Evolutionary conservation across 2,113 vertebrate genomes (phyloP), one percentile per base, ranked within the genome.

Genomic region (Gasterosteus aculeatus): DNA sequence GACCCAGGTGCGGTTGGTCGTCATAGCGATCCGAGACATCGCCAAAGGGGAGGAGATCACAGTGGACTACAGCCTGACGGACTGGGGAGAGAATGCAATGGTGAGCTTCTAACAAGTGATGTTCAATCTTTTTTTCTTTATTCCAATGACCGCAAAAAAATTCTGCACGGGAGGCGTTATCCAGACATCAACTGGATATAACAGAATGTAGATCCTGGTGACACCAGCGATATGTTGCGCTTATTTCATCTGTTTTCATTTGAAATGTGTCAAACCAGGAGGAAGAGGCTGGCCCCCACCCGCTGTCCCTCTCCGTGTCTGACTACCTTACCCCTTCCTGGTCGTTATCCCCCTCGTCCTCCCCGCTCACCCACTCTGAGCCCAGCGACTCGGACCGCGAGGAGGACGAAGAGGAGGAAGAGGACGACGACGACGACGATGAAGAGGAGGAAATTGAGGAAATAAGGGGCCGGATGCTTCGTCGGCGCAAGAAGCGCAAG

Each of bases 311-410:
- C 58, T 92, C 92, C 0, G 93, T 94, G 10, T 94, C 94, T 1
- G 93, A 95, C 88, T 95, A 95, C 88, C 93, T 95, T 61, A 94
- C 94, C 46, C 94, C 94, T 4, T 95, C 94, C 9, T 95, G 94
- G 94, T 95, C 94, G 1, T 75, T 95, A 8, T 95, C 94, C 0
- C 94, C 94, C 51, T 94, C 94, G 29, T 94, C 94, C 39, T 94
- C 93, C 7, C 93, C 94, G 0, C 88, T 93, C 26, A 94, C 94
- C 44, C 94, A 94, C 82, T 95, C 94, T 0, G 93, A 94, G 75
- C 88, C 92, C 74, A 94, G 93, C 14, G 93, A 94, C 89, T 94
- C 94, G 0, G 94, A 95, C 81, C 90, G 89, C 0, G 94, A 95
- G 84, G 94, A 95, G 42, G 93, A 95, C 0, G 94, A 94, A 26